Conservation (phyloP, 2,797 vertebrate species). For the Melanotaenia maccullochi region DNA sequence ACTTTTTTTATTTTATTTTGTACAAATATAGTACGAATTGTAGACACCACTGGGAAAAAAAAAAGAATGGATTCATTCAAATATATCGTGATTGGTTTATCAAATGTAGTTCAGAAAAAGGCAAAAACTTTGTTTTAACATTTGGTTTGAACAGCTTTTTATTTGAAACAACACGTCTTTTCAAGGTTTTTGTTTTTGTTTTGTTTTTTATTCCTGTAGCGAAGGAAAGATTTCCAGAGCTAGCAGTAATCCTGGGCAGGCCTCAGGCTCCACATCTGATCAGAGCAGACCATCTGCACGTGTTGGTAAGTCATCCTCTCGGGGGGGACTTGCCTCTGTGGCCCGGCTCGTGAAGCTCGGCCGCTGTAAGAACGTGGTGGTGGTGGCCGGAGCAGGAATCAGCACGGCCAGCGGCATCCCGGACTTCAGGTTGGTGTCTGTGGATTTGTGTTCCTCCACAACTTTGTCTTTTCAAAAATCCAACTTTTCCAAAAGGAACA, state of each 20-base stretch:
- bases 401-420: constrained; percentile 88
- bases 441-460: background rate
- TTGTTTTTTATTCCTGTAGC: constrained; percentile 46
- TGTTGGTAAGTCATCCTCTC: constrained; percentile 29
- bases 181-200: too few relatives aligned
- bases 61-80: background rate
- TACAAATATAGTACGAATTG: too few relatives aligned
- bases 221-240: constrained; percentile 50
- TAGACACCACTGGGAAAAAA: background rate
- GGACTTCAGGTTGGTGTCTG: constrained; percentile 81
- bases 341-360: constrained; percentile 81
- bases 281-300: background rate
- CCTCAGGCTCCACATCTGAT: constrained; percentile 27
- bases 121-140: too few relatives aligned
- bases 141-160: too few relatives aligned
- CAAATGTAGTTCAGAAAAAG: too few relatives aligned
- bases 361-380: constrained; percentile 82
- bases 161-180: too few relatives aligned
- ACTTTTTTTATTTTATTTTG: too few relatives aligned
- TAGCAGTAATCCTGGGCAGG: constrained; percentile 7
- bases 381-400: constrained; percentile 86
- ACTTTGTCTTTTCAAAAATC: background rate
- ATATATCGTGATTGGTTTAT: too few relatives aligned
- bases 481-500: background rate
- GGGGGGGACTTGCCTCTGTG: constrained; percentile 74